phyloP scores from a whole-genome alignment of 1,140 invertebrate genomes.

The Drosophila varians region DNA sequence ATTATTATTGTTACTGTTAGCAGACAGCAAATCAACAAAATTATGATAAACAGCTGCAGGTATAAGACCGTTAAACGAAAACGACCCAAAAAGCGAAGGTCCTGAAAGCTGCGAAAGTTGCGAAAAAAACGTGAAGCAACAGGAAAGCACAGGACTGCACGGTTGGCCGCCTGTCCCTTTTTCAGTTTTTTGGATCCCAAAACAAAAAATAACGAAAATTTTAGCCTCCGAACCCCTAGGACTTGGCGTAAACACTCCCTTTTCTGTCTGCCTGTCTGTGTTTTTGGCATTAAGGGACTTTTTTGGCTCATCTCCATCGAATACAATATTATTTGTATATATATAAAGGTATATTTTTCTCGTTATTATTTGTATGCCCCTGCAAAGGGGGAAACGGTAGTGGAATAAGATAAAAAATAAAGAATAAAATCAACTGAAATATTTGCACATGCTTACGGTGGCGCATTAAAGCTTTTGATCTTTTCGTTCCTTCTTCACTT shows the following conservation, averaged over 20 bases:
- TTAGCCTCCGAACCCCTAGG: background rate
- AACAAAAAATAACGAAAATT: background rate
- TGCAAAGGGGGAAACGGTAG: conserved; percentile 18
- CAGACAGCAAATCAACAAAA: conserved; percentile 81
- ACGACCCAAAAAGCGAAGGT: conserved; percentile 50
- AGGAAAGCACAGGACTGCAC: conserved; percentile 41
- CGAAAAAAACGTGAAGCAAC: conserved; percentile 3
- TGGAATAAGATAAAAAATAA: conserved; percentile 44
- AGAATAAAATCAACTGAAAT: conserved; percentile 77
- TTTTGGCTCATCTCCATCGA: conserved; percentile 48
- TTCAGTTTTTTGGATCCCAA: conserved; percentile 23
- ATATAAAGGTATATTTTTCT: conserved; percentile 19
- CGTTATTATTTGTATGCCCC: conserved; percentile 49
- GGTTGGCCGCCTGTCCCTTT: conserved; percentile 60
- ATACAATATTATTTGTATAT: conserved; percentile 59
- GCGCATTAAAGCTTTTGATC: conserved; percentile 73
- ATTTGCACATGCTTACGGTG: conserved; percentile 72
- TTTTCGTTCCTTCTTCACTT: conserved; percentile 57
- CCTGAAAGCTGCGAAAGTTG: conserved; percentile 17
- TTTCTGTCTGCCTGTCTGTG: conserved; percentile 12
- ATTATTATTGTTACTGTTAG: conserved; percentile 63
- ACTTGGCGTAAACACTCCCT: conserved; percentile 6
- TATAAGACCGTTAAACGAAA: conserved; percentile 67
- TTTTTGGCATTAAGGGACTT: conserved; percentile 64
- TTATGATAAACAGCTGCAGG: conserved; percentile 82